Evolutionary conservation across 2,888 invertebrate genomes (phyloP).

Genomic region (Acronicta leporina): DNA sequence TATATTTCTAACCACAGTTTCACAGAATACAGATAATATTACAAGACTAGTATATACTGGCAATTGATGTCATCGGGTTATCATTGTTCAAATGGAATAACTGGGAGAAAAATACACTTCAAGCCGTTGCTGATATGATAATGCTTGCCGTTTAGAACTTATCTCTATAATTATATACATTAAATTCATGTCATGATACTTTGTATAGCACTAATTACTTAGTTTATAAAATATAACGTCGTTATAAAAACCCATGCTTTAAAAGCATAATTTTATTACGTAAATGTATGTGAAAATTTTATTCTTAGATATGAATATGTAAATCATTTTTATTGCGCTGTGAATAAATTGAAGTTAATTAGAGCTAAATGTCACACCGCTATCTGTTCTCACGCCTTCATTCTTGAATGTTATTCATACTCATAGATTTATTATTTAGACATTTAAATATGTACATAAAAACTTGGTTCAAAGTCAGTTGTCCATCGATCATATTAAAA

Average conservation of each 20-base stretch:
- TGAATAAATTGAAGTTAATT: slow-evolving; percentile 41
- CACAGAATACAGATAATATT: slow-evolving; percentile 44
- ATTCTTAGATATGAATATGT: slow-evolving; percentile 30
- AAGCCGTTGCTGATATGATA: slow-evolving; percentile 38
- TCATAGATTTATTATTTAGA: slow-evolving; percentile 19
- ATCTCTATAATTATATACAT: slow-evolving; percentile 13
- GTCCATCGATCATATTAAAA: too few relatives aligned
- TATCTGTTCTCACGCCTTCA: slow-evolving; percentile 35
- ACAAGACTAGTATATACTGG: slow-evolving; percentile 51
- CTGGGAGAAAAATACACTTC: slow-evolving; percentile 48
- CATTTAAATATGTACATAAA: slow-evolving; percentile 1
- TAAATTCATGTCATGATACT: slow-evolving; percentile 13
- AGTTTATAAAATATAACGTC: slow-evolving; percentile 21
- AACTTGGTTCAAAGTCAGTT: not conserved
- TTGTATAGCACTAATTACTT: slow-evolving; percentile 21
- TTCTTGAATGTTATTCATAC: slow-evolving; percentile 16
- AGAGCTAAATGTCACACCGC: slow-evolving; percentile 39
- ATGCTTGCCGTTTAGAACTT: slow-evolving; percentile 22
- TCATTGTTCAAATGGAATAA: slow-evolving; percentile 49
- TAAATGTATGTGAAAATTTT: slow-evolving; percentile 22
- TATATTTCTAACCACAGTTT: slow-evolving; percentile 26
- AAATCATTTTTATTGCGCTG: slow-evolving; percentile 43
- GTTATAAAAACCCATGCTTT: slow-evolving; percentile 25
- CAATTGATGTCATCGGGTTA: slow-evolving; percentile 59
- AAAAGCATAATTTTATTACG: slow-evolving; percentile 30